Base-by-base conservation (phyloP, 2,888 invertebrate species). In the Ormyrus rosae region DNA sequence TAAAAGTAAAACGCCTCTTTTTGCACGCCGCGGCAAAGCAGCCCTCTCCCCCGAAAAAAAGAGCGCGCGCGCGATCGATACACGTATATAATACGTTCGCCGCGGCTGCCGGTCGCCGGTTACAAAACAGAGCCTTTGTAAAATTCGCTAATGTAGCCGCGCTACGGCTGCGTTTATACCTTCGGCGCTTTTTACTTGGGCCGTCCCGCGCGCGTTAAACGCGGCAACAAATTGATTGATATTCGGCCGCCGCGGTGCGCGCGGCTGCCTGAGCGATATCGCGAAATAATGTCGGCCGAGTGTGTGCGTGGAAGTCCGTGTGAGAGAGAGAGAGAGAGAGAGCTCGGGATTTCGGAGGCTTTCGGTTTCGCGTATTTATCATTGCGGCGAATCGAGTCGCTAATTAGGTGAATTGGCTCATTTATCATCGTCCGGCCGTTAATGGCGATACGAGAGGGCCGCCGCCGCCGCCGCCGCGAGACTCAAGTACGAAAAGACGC, bases 141-240 rank as follows among this genome's bases (percentile, higher is more conserved):
- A 69, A 76, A 63, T 63, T 63, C 61, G 76, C 67, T 67, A 60
- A 74, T 67, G 19, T 11, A 19, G 61, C 1, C 1, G 0, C 8
- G 56, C 46, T 51, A 50, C 11, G 11, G 0, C 19, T n/a, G 19
- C 0, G 19, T 19, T 19, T 19, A 46, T 9, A 13, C 19, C 19
- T 34, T 1, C 83, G 82, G 67, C 82, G 83, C 84, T 86, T 87
- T 86, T 87, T 87, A 85, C 85, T 82, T 51, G 58, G 83, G 19
- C 83, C 82, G 19, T 19, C 19, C 19, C 80, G 79, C 83, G 79
- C 83, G 82, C 83, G 84, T 85, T 86, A 84, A 86, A 86, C 84
- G 84, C 81, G 83, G 83, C 78, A 58, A 58, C 53, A 86, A 87
- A 87, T 86, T 85, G 87, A 86, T 87, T 87, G 85, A 87, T 87